Conservation (phyloP, 2,797 vertebrate genomes). For the Yasuhikotakia modesta region DNA sequence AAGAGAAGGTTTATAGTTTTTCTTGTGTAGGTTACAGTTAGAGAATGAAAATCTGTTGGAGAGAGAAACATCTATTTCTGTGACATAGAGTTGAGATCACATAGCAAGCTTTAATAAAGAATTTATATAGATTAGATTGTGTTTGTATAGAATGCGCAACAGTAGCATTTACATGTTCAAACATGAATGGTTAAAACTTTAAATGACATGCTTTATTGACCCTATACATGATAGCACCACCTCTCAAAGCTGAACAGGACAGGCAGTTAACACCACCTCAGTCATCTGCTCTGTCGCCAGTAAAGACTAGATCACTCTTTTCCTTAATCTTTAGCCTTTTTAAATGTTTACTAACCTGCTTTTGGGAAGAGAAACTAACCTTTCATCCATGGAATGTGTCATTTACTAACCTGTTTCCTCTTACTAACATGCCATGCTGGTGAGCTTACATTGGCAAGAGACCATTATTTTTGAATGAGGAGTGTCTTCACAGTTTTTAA, state of each 20-base stretch:
- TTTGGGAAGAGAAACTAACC: slow-evolving; percentile 96
- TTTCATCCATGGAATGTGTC: slow-evolving; percentile 99
- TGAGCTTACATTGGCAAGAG: slow-evolving; percentile 98
- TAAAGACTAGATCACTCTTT: slow-evolving; percentile 75
- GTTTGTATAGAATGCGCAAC: neutral
- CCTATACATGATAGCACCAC: slow-evolving; percentile 27
- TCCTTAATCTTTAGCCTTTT: slow-evolving; percentile 90
- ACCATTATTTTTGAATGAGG: slow-evolving; percentile 95
- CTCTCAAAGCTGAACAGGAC: slow-evolving; percentile 35
- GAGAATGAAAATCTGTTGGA: neutral
- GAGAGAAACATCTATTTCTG: neutral
- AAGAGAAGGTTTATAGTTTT: neutral
- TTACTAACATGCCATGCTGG: slow-evolving; percentile 91
- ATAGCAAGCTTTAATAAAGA: neutral
- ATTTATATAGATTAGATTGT: too few relatives aligned
- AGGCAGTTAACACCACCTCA: slow-evolving; percentile 32
- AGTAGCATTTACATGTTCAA: neutral
- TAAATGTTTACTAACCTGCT: slow-evolving; percentile 99
- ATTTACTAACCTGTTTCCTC: slow-evolving; percentile 99
- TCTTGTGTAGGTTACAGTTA: slow-evolving; percentile 1
- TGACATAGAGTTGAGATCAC: neutral
- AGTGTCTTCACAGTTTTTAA: slow-evolving; percentile 99
- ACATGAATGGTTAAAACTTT: slow-evolving; percentile 19
- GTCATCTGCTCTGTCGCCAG: slow-evolving; percentile 67
- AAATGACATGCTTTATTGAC: slow-evolving; percentile 21